Conservation (phyloP, 2,113 vertebrate species). For the Lipophrys pholis region DNA sequence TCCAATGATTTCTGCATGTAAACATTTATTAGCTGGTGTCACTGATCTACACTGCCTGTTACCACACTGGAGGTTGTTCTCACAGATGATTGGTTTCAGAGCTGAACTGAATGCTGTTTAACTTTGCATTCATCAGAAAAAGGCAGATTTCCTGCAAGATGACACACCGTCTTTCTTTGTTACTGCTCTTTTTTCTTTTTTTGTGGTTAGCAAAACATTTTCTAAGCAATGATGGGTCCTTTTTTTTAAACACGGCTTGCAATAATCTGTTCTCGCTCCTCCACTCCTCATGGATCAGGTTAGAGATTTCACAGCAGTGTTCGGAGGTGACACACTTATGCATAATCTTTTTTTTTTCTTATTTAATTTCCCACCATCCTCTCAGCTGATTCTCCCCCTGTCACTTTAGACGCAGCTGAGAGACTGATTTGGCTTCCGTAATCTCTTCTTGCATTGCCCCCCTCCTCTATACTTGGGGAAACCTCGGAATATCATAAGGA, state of each 20-base stretch:
- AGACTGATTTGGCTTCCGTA: conserved; percentile 96
- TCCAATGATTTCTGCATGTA: too few species aligned
- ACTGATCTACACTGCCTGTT: background rate
- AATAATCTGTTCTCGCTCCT: conserved; percentile 66
- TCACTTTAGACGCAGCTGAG: conserved; percentile 97
- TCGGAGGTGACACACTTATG: conserved; percentile 91
- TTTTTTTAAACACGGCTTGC: conserved; percentile 61
- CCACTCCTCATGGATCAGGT: conserved; percentile 76
- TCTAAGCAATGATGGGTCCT: conserved; percentile 84
- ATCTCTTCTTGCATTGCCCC: conserved; percentile 88
- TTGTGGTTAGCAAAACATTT: conserved; percentile 73
- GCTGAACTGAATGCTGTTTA: background rate
- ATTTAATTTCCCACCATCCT: conserved; percentile 92
- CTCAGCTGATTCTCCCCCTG: conserved; percentile 96
- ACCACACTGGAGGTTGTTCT: background rate
- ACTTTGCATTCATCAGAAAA: conserved; percentile 19
- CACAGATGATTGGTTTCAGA: background rate
- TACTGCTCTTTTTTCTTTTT: conserved; percentile 25
- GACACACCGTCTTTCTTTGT: conserved; percentile 27
- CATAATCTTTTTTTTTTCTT: conserved; percentile 93
- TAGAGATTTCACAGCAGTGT: conserved; percentile 76
- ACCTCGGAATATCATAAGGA: conserved; percentile 98
- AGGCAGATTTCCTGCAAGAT: conserved; percentile 11
- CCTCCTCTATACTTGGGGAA: conserved; percentile 82
- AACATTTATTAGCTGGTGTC: too few species aligned